Evolutionary conservation across 2,797 vertebrate genomes (phyloP), one percentile per base, ranked within the genome.

Genomic region (Pelobates cultripes): DNA sequence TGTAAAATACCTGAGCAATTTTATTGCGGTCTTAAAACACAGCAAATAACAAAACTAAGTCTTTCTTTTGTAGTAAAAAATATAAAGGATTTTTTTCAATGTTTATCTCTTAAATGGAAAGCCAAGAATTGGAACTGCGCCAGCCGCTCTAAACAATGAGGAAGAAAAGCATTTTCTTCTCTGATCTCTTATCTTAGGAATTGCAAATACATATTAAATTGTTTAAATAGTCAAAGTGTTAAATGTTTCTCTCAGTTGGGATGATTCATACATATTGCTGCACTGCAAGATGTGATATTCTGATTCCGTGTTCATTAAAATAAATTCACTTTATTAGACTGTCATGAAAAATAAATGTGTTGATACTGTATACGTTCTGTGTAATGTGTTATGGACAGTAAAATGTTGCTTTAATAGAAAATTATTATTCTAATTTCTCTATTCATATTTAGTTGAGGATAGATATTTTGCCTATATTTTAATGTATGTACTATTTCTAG

Each of bases 171-270:
- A 90, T 92, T 93, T 91, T 92, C 88, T 90, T 86, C 90, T 88
- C 84, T 86, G 88, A 91, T 89, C 86, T 85, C 80, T 93, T 93
- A 92, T 92, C 90, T 90, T 88, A 92, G 87, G 89, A 90, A 92
- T 89, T 92, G 89, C 91, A 94, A 94, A 93, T 93, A 93, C 93
- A 93, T 93, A 93, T 94, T 93, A 93, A 92, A 91, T 91, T 86
- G 86, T 88, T 94, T 93, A 93, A 92, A 91, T 91, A 87, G 86
- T 88, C 84, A 91, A 88, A 91, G 93, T 93, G 92, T 92, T 92
- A 94, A 94, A 93, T 92, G 90, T 89, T 92, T 93, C 89, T 89
- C 92, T 90, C 90, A 91, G 91, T 85, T 87, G 89, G 89, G 86
- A 90, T 91, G 94, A 83, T 83, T 83, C 81, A 92, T 91, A 88